Conservation (phyloP, 2,113 vertebrate species). For the Percina caprodes region DNA sequence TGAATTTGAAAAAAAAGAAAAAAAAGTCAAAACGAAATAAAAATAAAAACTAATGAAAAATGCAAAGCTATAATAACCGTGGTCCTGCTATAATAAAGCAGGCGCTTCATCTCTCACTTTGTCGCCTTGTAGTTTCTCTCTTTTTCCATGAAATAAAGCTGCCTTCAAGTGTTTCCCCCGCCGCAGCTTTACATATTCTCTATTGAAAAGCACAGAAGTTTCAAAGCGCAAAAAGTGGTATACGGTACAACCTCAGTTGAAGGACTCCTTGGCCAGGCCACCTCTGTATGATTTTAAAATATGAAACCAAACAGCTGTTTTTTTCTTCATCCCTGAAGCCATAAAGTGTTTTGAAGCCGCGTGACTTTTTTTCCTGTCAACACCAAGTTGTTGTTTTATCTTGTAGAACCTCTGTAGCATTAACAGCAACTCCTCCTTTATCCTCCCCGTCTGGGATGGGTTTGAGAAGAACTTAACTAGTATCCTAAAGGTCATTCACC, state of each 20-base stretch:
- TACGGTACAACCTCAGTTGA: not conserved
- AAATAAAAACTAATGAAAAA: too few relatives aligned
- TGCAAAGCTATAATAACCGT: too few relatives aligned
- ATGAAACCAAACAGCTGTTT: slow-evolving; percentile 25
- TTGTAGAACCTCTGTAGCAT: slow-evolving; percentile 14
- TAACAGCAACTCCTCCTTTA: slow-evolving; percentile 21
- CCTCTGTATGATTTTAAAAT: slow-evolving; percentile 32
- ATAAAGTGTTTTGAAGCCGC: slow-evolving; percentile 47
- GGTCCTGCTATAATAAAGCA: too few relatives aligned
- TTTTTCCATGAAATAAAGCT: too few relatives aligned
- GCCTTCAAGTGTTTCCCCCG: too few relatives aligned
- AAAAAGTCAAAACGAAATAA: too few relatives aligned
- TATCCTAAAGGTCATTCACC: slow-evolving; percentile 52
- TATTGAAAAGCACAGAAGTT: too few relatives aligned
- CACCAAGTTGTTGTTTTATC: slow-evolving; percentile 50
- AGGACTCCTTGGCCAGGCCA: slow-evolving; percentile 20
- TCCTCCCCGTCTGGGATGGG: slow-evolving; percentile 32
- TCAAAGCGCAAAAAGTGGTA: too few relatives aligned
- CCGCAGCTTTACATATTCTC: too few relatives aligned
- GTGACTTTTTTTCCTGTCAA: slow-evolving; percentile 42
- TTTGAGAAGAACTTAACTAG: slow-evolving; percentile 41
- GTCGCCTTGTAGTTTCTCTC: too few relatives aligned
- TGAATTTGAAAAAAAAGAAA: too few relatives aligned
- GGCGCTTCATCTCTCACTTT: too few relatives aligned
- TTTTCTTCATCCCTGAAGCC: slow-evolving; percentile 41